Evolutionary conservation across 2,888 invertebrate species (phyloP), one percentile per base, ranked within the genome.

Genomic region (Coremacera marginata): DNA sequence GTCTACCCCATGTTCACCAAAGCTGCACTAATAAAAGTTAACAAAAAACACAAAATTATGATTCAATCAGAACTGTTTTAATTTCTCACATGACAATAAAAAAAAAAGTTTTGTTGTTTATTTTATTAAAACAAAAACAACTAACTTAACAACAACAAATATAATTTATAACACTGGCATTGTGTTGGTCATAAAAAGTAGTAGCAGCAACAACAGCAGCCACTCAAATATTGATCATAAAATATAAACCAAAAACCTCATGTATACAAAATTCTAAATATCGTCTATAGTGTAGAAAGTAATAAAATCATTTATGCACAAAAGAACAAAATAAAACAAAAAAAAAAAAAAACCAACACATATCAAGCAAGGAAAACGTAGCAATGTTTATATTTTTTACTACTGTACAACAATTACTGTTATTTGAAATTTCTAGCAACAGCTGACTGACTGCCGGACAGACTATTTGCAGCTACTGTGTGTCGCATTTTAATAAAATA

Each of bases 181-280:
- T 74, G 74, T 74, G 67, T 65, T 74, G 74, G 74, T 34, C 74
- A 52, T 74, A 74, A 74, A 74, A 52, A 22, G 51, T 52, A n/a
- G 65, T 31, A 37, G 71, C 71, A 71, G 14, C 37, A 70, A 70
- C n/a, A 27, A 31, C 60, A 27, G 9, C 74, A 67, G 67, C 82
- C 85, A 86, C 84, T 86, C 85, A 83, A 85, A 82, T 85, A 82
- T 84, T 82, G 84, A 83, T 81, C 85, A 85, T 85, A 85, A 85
- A 85, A 84, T 79, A 82, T 25, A 49, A 51, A 68, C 68, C 49
- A 22, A 65, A 44, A 37, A 37, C n/a, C 31, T 67, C 34, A 37
- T 22, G 19, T 22, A 22, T 31, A 34, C 25, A 31, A 63, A 14
- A 63, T 31, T 31, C 31, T 31, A 25, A 16, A 25, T 8, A 63